Evolutionary conservation across 2,797 vertebrate genomes (phyloP).

Genomic region (Momotus momota): DNA sequence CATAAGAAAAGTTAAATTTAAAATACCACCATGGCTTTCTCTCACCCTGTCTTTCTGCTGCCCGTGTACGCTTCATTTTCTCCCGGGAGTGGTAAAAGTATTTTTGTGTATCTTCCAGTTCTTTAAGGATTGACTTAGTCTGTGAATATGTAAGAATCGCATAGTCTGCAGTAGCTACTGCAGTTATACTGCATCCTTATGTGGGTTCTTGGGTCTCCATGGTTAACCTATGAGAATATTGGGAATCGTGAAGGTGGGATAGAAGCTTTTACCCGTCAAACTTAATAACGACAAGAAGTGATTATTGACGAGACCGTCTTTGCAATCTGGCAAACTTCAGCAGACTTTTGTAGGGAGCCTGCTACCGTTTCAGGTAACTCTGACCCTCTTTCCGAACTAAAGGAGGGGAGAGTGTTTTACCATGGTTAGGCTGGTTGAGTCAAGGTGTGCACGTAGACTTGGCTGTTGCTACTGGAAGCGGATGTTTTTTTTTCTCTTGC

Average conservation of each 20-base stretch:
- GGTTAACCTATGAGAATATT: not conserved
- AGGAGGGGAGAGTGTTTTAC: not conserved
- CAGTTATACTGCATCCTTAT: fast-evolving
- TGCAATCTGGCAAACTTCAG: not conserved
- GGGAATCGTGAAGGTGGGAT: not conserved
- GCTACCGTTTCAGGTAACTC: not conserved
- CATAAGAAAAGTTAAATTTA: not conserved
- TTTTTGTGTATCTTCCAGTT: not conserved
- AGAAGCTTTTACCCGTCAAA: not conserved
- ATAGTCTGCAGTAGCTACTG: not conserved
- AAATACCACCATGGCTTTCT: not conserved
- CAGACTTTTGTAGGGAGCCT: not conserved
- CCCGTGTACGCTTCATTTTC: not conserved
- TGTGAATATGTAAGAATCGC: not conserved
- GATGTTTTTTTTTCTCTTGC: not conserved
- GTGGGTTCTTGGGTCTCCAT: fast-evolving
- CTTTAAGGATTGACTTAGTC: not conserved
- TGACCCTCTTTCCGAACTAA: not conserved
- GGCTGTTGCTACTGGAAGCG: not conserved
- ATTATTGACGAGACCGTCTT: not conserved
- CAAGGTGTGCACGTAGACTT: fast-evolving
- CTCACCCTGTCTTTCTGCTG: not conserved
- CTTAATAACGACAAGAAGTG: fast-evolving
- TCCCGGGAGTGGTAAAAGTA: not conserved
- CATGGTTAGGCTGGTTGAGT: not conserved